Conservation (phyloP, 1,140 invertebrate genomes). For the Ceratina japonica region DNA sequence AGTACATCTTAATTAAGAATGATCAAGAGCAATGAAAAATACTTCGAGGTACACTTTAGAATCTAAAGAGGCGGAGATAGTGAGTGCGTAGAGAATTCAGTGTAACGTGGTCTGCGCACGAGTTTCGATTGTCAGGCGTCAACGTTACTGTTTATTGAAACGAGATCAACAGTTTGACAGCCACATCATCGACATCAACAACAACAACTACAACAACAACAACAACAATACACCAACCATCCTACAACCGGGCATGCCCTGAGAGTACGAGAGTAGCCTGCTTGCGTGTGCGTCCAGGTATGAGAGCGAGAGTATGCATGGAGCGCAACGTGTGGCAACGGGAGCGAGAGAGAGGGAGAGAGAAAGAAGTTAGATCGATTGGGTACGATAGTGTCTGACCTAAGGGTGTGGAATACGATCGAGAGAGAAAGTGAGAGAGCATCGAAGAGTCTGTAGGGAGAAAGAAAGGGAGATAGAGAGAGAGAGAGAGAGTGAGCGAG, state of each 20-base stretch:
- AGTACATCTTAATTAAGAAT: background rate
- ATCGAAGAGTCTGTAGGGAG: slow-evolving; percentile 15
- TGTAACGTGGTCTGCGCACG: background rate
- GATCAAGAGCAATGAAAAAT: background rate
- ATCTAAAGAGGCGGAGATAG: background rate
- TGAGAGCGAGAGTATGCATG: slow-evolving; percentile 36
- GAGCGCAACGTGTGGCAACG: slow-evolving; percentile 31
- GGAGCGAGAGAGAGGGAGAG: slow-evolving; percentile 11
- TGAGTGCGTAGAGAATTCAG: background rate
- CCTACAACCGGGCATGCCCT: slow-evolving; percentile 80
- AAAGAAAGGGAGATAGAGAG: slow-evolving; percentile 24
- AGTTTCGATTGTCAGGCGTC: background rate
- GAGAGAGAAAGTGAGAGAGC: slow-evolving; percentile 46
- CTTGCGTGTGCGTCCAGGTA: slow-evolving; percentile 59
- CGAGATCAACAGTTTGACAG: slow-evolving; percentile 34
- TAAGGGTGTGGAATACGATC: slow-evolving; percentile 45
- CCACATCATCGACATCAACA: slow-evolving; percentile 48
- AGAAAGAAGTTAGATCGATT: slow-evolving; percentile 40
- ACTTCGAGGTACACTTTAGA: slow-evolving; percentile 7
- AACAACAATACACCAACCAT: slow-evolving; percentile 72
- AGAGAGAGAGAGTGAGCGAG: slow-evolving; percentile 30
- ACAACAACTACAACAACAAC: slow-evolving; percentile 48
- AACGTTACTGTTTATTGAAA: slow-evolving; percentile 10
- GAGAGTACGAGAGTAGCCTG: slow-evolving; percentile 79
- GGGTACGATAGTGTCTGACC: slow-evolving; percentile 44